These are phyloP conservation scores for Apamea crenata DNA, from an alignment of 2,888 invertebrate species.

Conservation along the genomic window DNA sequence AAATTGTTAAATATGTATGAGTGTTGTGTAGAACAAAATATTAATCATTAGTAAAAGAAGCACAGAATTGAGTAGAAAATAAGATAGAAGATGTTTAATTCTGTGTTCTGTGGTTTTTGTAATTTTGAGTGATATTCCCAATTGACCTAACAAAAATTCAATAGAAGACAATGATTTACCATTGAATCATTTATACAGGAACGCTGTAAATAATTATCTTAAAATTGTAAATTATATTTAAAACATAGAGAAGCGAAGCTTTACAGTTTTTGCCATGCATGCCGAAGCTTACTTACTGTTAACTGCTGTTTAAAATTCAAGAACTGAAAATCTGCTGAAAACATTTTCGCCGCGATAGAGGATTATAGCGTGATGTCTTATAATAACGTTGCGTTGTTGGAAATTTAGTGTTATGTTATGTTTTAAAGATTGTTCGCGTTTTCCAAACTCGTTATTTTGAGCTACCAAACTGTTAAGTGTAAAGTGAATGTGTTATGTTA, in stretches of 20 bases:
- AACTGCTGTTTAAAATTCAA: constrained; percentile 44
- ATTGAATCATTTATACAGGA: constrained; percentile 44
- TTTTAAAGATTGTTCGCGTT: constrained; percentile 54
- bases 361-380: constrained; percentile 66
- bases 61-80: constrained; percentile 37
- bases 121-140: constrained; percentile 21
- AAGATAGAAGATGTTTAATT: constrained; percentile 11
- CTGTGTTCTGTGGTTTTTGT: constrained; percentile 35
- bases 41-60: constrained; percentile 30
- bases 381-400: constrained; percentile 54
- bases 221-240: constrained; percentile 19
- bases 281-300: constrained; percentile 67
- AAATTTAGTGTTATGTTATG: constrained; percentile 71
- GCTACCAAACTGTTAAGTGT: constrained; percentile 71
- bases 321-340: constrained; percentile 54
- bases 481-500: constrained; percentile 64
- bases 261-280: constrained; percentile 75
- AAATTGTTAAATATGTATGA: constrained; percentile 71
- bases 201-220: constrained; percentile 40
- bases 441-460: constrained; percentile 64
- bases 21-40: constrained; percentile 34
- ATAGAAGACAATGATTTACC: constrained; percentile 8
- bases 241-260: constrained; percentile 76
- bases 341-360: constrained; percentile 67
- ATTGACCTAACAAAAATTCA: constrained; percentile 5